Conservation (phyloP, 1,140 invertebrate species). For the Epicauta chinensis region DNA sequence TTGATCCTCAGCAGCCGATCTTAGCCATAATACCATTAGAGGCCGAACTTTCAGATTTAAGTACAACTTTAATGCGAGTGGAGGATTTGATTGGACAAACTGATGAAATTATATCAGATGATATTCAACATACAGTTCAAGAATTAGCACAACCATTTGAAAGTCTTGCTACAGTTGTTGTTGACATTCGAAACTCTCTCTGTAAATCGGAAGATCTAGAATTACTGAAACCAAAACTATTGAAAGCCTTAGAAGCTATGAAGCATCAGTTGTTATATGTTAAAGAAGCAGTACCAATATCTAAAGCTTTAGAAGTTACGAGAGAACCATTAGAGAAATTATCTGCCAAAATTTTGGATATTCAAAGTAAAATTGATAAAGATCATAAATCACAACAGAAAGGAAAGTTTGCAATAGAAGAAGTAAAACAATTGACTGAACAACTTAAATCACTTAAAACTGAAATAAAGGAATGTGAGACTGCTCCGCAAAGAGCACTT, state of each 20-base stretch:
- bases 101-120: no score
- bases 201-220: conserved; percentile 14
- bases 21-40: no score
- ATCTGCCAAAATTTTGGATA: neutral
- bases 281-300: neutral
- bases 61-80: no score
- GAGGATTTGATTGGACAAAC: no score
- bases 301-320: neutral
- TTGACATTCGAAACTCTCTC: conserved; percentile 10
- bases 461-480: neutral
- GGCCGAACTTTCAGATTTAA: no score
- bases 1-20: no score
- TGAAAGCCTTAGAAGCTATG: conserved; percentile 9
- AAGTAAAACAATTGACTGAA: neutral
- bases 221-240: conserved; percentile 10
- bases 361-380: neutral
- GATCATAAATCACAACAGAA: neutral
- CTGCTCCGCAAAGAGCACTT: conserved; percentile 1
- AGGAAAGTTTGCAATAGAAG: no score
- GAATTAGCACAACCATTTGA: conserved; percentile 10
- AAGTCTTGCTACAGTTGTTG: conserved; percentile 8
- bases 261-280: conserved; percentile 17
- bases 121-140: neutral
- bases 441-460: conserved; percentile 8
- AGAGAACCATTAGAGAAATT: neutral